These are phyloP conservation scores for Lithobates sylvaticus DNA, from an alignment of 2,797 vertebrate species.

Conservation along the genomic window DNA sequence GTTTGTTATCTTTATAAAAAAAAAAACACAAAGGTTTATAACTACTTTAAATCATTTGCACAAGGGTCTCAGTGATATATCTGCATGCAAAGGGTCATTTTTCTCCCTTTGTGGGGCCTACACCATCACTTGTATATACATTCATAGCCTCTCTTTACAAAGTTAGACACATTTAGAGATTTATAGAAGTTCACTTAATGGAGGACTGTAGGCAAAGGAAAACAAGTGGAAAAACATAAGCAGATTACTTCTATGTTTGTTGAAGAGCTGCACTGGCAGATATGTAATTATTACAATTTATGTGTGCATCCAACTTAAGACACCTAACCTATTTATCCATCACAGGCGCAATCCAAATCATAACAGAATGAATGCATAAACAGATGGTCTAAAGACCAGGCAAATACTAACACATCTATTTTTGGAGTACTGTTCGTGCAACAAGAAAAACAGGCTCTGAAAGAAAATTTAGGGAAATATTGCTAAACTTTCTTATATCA, in stretches of 20 bases:
- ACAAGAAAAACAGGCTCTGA: background rate
- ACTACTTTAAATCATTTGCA: too few relatives aligned
- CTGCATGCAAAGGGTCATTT: too few relatives aligned
- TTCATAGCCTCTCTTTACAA: too few relatives aligned
- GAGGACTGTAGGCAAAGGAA: too few relatives aligned
- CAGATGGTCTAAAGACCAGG: constrained; percentile 49
- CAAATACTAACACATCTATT: constrained; percentile 42
- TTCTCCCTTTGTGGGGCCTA: too few relatives aligned
- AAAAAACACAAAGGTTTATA: too few relatives aligned
- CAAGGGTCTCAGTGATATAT: too few relatives aligned
- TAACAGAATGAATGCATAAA: constrained; percentile 44
- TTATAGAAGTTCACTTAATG: too few relatives aligned
- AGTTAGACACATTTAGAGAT: too few relatives aligned
- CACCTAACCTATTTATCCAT: constrained; percentile 52
- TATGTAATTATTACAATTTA: constrained; percentile 48
- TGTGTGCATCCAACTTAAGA: constrained; percentile 39
- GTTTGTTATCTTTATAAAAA: too few relatives aligned
- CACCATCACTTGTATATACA: too few relatives aligned
- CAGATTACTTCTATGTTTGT: background rate
- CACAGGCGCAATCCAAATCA: constrained; percentile 43
- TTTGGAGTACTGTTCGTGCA: constrained; percentile 46
- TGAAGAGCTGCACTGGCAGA: constrained; percentile 7
- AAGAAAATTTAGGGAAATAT: background rate
- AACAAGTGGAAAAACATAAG: too few relatives aligned
- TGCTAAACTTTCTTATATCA: constrained; percentile 9